phyloP scores from a whole-genome alignment of 1,140 invertebrate species.

The Dolichoris vasculosae region DNA sequence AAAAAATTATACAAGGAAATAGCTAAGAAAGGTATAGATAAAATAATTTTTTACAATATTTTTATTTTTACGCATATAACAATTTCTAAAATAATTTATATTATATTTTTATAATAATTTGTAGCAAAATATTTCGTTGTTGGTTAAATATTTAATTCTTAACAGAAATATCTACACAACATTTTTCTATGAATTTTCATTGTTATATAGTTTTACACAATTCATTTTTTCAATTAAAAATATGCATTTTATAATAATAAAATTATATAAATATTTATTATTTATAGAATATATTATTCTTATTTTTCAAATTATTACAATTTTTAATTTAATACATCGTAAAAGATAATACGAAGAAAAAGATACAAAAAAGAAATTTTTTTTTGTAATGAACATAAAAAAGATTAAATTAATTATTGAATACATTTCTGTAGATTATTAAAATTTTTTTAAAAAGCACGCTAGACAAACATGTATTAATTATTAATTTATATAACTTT shows the following conservation, averaged over 20 bases:
- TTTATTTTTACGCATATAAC: conserved; percentile 51
- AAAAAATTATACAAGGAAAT: neutral
- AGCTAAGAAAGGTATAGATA: neutral
- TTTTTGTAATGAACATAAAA: too few species aligned
- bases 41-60: neutral
- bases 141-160: conserved; percentile 14
- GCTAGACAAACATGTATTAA: too few species aligned
- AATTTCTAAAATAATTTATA: conserved; percentile 28
- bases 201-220: neutral
- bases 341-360: too few species aligned
- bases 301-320: neutral
- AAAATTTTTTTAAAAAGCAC: too few species aligned
- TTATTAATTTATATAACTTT: too few species aligned
- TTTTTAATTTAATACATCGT: too few species aligned
- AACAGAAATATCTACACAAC: neutral
- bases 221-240: neutral
- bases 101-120: conserved; percentile 43
- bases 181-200: neutral
- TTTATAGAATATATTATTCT: neutral
- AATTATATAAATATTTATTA: neutral
- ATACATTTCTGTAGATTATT: too few species aligned
- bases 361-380: too few species aligned
- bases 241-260: neutral
- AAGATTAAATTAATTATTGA: too few species aligned
- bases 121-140: conserved; percentile 24